Conservation (phyloP, 35 echinoderm and acorn worm genomes). For the Diadema setosum region DNA sequence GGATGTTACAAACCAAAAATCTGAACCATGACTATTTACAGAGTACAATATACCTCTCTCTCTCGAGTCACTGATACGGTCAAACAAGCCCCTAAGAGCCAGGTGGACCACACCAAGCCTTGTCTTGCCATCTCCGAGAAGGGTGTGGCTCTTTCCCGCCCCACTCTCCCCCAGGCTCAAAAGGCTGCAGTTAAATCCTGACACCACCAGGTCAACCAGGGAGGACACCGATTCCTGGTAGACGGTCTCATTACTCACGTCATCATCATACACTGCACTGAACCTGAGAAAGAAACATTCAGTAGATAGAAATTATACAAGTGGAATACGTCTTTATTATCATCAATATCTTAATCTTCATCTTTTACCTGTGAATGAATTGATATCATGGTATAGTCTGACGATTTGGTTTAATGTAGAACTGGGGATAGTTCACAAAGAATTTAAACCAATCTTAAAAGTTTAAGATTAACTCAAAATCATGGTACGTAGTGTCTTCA, state of each 20-base stretch:
- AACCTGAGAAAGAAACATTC: conserved; percentile 48
- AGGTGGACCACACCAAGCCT: conserved; percentile 60
- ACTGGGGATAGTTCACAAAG: not conserved
- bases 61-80: conserved; percentile 6
- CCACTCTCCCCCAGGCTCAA: conserved; percentile 62
- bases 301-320: not conserved
- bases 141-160: conserved; percentile 75
- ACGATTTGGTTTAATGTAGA: not conserved
- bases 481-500: not conserved
- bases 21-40: no score
- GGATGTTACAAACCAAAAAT: no score
- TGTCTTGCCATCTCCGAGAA: conserved; percentile 55
- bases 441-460: not conserved
- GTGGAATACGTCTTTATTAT: not conserved
- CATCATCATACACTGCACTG: conserved; percentile 39
- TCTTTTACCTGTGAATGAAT: not conserved
- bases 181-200: conserved; percentile 73
- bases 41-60: conserved; percentile 53
- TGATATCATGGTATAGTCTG: not conserved
- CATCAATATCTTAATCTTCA: not conserved
- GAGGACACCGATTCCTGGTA: conserved; percentile 45
- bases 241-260: conserved; percentile 31
- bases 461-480: not conserved
- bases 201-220: conserved; percentile 61
- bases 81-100: conserved; percentile 54